Base-by-base conservation (phyloP, 1,140 invertebrate species). In the Macrotrachela quadricornifera region DNA sequence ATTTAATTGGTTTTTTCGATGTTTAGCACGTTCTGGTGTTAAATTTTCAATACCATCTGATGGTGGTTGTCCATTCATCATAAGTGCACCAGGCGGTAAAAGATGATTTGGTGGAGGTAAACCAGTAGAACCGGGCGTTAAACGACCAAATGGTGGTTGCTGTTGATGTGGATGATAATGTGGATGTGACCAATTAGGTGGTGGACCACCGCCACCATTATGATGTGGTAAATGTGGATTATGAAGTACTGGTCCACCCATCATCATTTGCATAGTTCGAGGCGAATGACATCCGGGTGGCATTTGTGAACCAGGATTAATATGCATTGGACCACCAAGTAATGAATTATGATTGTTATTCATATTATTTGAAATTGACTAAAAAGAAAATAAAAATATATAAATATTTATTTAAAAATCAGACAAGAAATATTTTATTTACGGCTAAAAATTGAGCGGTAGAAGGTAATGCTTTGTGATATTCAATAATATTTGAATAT, bases 381-480 rank as follows among this genome's bases (percentile, higher is more conserved):
- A 30, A 30, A 30, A 30, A 4, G 21, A 30, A 8, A 30, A 30
- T 4, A 30, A 30, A 30, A 8, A 30, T 4, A 2, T 8, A 30
- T 30, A 8, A 30, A 30, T 30, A 2, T 30, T 30, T 30, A 8
- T 30, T 30, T 30, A 2, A 4, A 4, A 4, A 30, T 30, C 21
- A 30, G 2, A n/a, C n/a, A n/a, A n/a, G n/a, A n/a, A 4, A 30
- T 4, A 30, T 30, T 30, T 30, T 30, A 30, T 8, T 30, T 30
- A 30, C 21, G 8, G 2, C 8, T 8, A 42, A 15, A 14, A 6
- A 15, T 42, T 15, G 40, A 15, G 3, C 40, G 10, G 88, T 94
- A 56, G 79, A 79, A 18, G 87, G 85, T 65, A 92, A 85, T 21
- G 85, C 81, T 74, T 83, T 86, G 67, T 94, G 88, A 71, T 82